Evolutionary conservation across 1,140 invertebrate genomes (phyloP).

Genomic region (Calephelis nemesis): DNA sequence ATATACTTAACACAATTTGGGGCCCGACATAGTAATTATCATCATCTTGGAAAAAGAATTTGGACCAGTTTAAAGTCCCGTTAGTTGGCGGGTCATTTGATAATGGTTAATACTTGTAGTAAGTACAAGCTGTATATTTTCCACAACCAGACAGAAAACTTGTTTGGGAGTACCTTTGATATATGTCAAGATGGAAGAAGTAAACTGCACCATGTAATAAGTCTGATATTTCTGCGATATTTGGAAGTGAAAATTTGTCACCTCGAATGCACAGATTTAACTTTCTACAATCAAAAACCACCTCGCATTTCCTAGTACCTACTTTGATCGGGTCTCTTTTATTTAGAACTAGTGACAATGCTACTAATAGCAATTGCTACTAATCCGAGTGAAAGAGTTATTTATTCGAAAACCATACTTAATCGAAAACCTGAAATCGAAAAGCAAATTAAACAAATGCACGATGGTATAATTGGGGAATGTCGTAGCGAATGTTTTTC

Average conservation of each 20-base stretch:
- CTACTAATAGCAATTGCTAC: too few species aligned
- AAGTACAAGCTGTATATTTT: constrained; percentile 31
- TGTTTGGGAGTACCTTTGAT: constrained; percentile 26
- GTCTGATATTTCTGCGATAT: constrained; percentile 29
- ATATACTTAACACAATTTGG: constrained; percentile 23
- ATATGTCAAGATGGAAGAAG: constrained; percentile 27
- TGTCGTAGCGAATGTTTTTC: too few species aligned
- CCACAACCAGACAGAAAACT: constrained; percentile 22
- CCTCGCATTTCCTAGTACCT: too few species aligned
- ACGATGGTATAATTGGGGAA: too few species aligned
- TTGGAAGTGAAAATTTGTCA: constrained; percentile 1
- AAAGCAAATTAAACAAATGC: too few species aligned
- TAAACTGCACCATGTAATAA: constrained; percentile 27
- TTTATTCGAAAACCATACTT: too few species aligned
- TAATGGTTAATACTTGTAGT: constrained; percentile 26
- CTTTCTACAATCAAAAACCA: too few species aligned
- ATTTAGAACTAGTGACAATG: too few species aligned
- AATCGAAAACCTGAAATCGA: too few species aligned
- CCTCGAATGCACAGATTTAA: too few species aligned
- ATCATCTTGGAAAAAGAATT: constrained; percentile 26
- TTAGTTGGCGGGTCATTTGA: constrained; percentile 30
- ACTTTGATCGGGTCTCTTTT: too few species aligned
- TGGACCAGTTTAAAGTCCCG: constrained; percentile 28
- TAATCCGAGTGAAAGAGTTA: too few species aligned
- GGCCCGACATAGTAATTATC: constrained; percentile 24